These are phyloP conservation scores for Amblyopsis hoosieri DNA, from an alignment of 2,797 vertebrate species.

Conservation along the genomic window DNA sequence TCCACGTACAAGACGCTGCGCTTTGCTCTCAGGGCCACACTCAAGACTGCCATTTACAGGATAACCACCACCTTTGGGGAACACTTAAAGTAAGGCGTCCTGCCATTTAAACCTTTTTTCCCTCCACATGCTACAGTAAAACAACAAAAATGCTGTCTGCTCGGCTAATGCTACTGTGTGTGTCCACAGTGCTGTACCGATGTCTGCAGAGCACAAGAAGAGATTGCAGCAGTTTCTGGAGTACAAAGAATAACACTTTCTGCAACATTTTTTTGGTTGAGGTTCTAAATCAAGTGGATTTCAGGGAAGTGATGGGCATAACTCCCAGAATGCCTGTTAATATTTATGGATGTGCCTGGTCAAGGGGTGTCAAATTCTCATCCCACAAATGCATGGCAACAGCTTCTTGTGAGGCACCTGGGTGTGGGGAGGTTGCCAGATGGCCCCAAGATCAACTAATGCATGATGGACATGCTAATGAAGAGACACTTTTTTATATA, in stretches of 20 bases:
- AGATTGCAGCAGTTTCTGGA: constrained; percentile 95
- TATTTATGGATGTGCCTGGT: constrained; percentile 46
- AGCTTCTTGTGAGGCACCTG: not conserved
- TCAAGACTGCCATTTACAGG: constrained; percentile 94
- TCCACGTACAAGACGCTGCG: constrained; percentile 90
- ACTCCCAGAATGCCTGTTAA: constrained; percentile 44
- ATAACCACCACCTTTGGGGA: constrained; percentile 93
- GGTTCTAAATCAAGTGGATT: constrained; percentile 22
- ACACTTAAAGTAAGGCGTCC: constrained; percentile 88
- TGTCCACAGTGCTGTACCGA: constrained; percentile 84
- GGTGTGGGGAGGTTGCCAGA: not conserved
- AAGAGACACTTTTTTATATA: not conserved
- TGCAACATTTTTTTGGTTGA: constrained; percentile 10
- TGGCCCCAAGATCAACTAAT: not conserved
- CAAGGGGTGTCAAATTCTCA: constrained; percentile 27
- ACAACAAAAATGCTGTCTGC: not conserved
- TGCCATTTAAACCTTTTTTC: not conserved
- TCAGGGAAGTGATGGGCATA: constrained; percentile 23
- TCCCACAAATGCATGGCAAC: constrained; percentile 5
- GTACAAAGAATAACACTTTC: constrained; percentile 86
- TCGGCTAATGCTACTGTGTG: not conserved
- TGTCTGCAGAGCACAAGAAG: constrained; percentile 93
- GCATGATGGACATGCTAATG: constrained; percentile 18
- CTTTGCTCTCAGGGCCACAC: constrained; percentile 89
- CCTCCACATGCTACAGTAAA: not conserved